Evolutionary conservation across 2,113 vertebrate species (phyloP).

Genomic region (Circaetus cinerascens): DNA sequence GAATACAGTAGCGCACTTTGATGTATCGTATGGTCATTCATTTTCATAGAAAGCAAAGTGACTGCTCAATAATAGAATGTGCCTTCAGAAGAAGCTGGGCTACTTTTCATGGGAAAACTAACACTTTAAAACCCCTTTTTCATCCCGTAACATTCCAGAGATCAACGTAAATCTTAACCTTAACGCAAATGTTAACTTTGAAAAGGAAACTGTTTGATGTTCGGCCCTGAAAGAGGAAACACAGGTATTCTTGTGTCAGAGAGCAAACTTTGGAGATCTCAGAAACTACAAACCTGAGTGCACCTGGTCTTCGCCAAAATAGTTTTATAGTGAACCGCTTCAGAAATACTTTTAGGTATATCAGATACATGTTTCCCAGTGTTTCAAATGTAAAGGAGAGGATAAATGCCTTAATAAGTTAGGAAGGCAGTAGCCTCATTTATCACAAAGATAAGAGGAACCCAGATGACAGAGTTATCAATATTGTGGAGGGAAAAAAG

Average conservation of each 20-base stretch:
- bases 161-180: not conserved
- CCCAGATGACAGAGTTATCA: slow-evolving; percentile 4
- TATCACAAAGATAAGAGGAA: slow-evolving; percentile 32
- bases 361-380: not conserved
- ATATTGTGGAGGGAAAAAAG: not conserved
- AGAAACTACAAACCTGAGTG: not conserved
- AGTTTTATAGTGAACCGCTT: not conserved
- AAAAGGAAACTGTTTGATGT: not conserved
- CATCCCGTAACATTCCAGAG: not conserved
- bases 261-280: not conserved
- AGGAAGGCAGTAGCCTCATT: not conserved
- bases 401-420: slow-evolving; percentile 1
- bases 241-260: not conserved
- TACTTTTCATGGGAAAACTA: not conserved
- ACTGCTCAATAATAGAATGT: not conserved
- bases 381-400: not conserved
- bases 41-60: not conserved
- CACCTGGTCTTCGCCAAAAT: not conserved
- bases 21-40: not conserved
- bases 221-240: not conserved
- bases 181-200: not conserved
- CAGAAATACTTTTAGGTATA: not conserved
- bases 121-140: not conserved
- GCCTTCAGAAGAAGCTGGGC: not conserved
- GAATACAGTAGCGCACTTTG: not conserved